Base-by-base conservation (phyloP, 1,140 invertebrate species). In the Pseudoatta argentina region DNA sequence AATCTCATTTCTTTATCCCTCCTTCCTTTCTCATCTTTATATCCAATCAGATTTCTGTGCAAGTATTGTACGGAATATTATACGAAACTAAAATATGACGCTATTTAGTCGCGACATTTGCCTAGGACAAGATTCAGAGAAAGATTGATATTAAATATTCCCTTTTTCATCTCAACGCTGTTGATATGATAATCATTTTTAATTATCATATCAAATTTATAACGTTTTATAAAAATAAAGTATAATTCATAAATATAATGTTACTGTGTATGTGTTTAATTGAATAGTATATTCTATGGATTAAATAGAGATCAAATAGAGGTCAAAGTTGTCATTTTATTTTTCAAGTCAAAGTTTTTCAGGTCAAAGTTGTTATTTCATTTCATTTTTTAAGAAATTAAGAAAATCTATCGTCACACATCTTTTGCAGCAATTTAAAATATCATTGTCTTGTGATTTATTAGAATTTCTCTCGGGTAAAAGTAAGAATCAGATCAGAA, bases 1-100 rank as follows among this genome's bases (percentile, higher is more conserved):
- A 82, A 73, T 82, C 72, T 30, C 39, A 82, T 82, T 73, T 30
- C 67, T 59, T 82, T 34, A 30, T 14, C 14, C 8, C 14, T 27
- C 14, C n/a, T 71, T n/a, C 6, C 27, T 30, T 18, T 44, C 53
- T 27, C 66, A 48, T 53, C 59, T 53, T 55, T 79, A 79, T 79
- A 27, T 67, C 27, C 24, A 21, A 48, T 34, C 27, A 77, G 16
- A 63, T 64, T 77, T 59, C 30, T 48, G 53, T 57, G 53, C 2
- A 79, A 57, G 12, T 18, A 79, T 51, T 51, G 48, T 69, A 69
- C 16, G n/a, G 24, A 34, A 69, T 57, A 64, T 78, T 51, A 51
- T 78, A 34, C 12, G 59, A 12, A 24, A 67, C 48, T 67, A 24
- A 53, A 66, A 24, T 34, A 51, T 51, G 1, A 14, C 66, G 30